Evolutionary conservation across 2,888 invertebrate species (phyloP), one percentile per base, ranked within the genome.

Genomic region (Lampropteryx suffumata): DNA sequence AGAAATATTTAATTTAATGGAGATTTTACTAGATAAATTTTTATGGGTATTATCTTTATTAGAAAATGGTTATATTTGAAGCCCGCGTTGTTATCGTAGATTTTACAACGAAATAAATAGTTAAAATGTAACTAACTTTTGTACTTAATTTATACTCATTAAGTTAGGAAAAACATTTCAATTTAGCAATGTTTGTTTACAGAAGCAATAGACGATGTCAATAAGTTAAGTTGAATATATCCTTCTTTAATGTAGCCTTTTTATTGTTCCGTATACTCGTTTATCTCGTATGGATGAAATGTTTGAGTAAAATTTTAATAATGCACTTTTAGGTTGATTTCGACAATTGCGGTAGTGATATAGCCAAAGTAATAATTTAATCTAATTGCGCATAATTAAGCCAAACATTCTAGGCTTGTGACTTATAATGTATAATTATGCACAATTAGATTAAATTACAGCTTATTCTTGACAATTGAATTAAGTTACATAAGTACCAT

Each of bases 61-160:
- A 48, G 40, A 33, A 36, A 52, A 53, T 53, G 44, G 40, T 53
- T 67, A 62, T 67, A 71, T 64, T 67, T 63, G 52, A 75, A 69
- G 55, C 65, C 69, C 74, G 80, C 73, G 48, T 82, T 82, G 84
- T 86, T 83, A 83, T 73, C 61, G 81, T 84, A 84, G 82, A 82
- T 84, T 84, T 84, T 86, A 86, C 86, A 87, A 87, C 86, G 86
- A 87, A 87, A 79, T 52, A 56, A 49, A 80, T 81, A 74, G 66
- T 78, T 78, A 79, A 17, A 68, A 78, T 72, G 64, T 63, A 70
- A 79, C 79, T 67, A 70, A 71, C 65, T 65, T n/a, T n/a, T n/a
- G n/a, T n/a, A n/a, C n/a, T 65, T 76, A 78, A 71, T 64, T 65
- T 65, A 56, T 62, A 65, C 35, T 34, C 21, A 41, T 63, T 69